Evolutionary conservation across 2,113 vertebrate genomes (phyloP), one percentile per base, ranked within the genome.

Genomic region (Conger conger): DNA sequence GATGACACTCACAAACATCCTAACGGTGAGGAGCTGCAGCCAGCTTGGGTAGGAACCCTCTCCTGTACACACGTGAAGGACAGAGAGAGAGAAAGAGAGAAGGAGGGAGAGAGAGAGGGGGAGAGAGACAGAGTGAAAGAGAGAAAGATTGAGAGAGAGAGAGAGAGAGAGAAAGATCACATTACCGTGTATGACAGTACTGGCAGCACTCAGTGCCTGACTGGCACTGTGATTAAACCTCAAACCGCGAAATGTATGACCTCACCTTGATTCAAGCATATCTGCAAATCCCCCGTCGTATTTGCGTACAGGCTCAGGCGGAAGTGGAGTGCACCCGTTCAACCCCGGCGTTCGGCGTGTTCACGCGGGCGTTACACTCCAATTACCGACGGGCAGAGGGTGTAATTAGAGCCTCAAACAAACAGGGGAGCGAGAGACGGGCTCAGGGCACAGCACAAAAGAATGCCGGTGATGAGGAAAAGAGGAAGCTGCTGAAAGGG

Each of bases 221-320:
- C 68, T 73, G 27, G 30, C 68, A 4, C 1, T 11, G n/a, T 73
- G 68, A 73, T 73, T 73, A 30, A 73, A 73, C 68, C 68, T 73
- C n/a, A 33, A 73, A 33, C 68, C 68, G 9, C 68, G 33, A 73
- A 73, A 11, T 30, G 68, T 7, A 76, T 81, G n/a, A 68, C 38
- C 53, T 11, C 57, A 68, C 45, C 83, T 82, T 40, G 57, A 85
- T 53, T 79, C 57, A 63, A 63, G 16, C 82, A 63, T 82, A 79
- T 54, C 54, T 84, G 37, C 40, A 54, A 33, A 50, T 42, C 37
- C 79, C 83, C 60, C 37, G 50, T 63, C 18, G 15, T 15, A 36
- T 37, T 73, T 87, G 9, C 33, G 68, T 82, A 82, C 82, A 36
- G 17, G 30, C 57, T 82, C 18, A 50, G 33, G 8, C n/a, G n/a